phyloP scores from a whole-genome alignment of 2,113 vertebrate genomes.

The Megaleporinus macrocephalus region DNA sequence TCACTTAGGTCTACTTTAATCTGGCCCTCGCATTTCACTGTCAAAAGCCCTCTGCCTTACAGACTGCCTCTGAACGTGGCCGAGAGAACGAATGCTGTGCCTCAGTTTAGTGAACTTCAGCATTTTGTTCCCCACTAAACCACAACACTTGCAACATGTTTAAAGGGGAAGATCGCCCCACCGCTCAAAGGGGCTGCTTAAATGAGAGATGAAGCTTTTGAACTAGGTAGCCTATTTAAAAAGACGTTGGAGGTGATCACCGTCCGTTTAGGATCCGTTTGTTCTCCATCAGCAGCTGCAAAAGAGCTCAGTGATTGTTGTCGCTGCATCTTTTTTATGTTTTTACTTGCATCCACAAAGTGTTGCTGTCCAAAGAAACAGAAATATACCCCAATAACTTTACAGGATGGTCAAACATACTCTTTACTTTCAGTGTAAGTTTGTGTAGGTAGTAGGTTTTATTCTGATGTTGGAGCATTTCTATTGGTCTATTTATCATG shows the following conservation, averaged over 20 bases:
- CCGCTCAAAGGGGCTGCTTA: background rate
- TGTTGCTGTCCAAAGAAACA: too few relatives aligned
- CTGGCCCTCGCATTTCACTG: conserved; percentile 1
- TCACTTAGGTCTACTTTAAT: conserved; percentile 32
- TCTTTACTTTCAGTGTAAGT: too few relatives aligned
- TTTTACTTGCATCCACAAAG: too few relatives aligned
- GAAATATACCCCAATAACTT: too few relatives aligned
- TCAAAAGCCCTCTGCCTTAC: conserved; percentile 31
- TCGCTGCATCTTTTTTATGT: background rate
- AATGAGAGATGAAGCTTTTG: conserved; percentile 14
- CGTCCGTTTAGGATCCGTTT: background rate
- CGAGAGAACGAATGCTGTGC: background rate
- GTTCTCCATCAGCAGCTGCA: background rate
- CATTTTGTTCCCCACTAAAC: background rate
- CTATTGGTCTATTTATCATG: too few relatives aligned
- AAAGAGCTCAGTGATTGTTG: background rate
- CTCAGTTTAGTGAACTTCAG: background rate
- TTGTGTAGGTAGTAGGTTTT: too few relatives aligned
- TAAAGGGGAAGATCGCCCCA: background rate
- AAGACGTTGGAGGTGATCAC: background rate
- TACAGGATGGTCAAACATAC: too few relatives aligned
- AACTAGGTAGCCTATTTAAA: background rate
- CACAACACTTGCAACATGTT: background rate
- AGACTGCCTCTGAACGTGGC: background rate
- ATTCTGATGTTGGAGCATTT: too few relatives aligned